Evolutionary conservation across 2,113 vertebrate species (phyloP).

Genomic region (Syrmaticus mikado): DNA sequence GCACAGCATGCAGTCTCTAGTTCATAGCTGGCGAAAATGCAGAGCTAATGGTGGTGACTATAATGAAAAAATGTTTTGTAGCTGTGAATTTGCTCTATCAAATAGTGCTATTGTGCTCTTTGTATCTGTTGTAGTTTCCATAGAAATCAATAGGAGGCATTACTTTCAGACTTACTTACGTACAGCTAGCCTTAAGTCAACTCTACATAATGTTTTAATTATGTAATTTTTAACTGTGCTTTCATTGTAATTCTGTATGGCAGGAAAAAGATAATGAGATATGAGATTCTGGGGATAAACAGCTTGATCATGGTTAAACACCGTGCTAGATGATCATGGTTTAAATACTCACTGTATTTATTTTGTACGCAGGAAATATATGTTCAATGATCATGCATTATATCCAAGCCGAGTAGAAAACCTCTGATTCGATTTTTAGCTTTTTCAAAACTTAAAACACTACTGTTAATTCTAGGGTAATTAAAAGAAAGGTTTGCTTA

Average conservation of each 20-base stretch:
- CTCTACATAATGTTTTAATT: neutral
- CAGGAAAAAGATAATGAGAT: neutral
- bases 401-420: neutral
- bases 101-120: neutral
- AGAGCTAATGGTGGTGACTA: neutral
- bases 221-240: neutral
- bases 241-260: neutral
- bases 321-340: neutral
- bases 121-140: neutral
- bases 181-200: constrained; percentile 11
- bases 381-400: neutral
- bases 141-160: neutral
- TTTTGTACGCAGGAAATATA: neutral
- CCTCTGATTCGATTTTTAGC: neutral
- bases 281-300: constrained; percentile 6
- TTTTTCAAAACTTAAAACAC: neutral
- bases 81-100: neutral
- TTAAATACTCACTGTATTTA: neutral
- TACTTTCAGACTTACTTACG: neutral
- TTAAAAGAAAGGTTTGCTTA: neutral
- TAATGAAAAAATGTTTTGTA: neutral
- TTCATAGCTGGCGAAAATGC: neutral
- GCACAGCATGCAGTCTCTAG: neutral
- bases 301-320: neutral
- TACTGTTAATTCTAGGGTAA: neutral